A percentile compares a stretch with the other conserved stretches of the same genome.
Evolutionary conservation across 1,140 invertebrate species (phyloP).

Genomic region (Alviniconcha marisindica): DNA sequence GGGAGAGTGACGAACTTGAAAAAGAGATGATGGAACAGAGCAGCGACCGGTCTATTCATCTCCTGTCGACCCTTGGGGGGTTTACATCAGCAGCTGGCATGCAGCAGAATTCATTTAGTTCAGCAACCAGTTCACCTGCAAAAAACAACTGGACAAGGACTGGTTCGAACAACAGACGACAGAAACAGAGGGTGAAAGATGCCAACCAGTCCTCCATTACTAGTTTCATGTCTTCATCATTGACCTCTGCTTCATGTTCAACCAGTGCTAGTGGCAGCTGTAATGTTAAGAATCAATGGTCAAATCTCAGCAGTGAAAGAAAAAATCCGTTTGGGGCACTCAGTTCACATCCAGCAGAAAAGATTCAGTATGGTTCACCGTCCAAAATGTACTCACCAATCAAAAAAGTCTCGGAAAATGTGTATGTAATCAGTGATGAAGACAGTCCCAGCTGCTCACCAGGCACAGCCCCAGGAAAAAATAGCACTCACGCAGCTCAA

Average conservation of each 20-base stretch:
- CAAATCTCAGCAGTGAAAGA: too few species aligned
- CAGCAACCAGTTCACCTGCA: not conserved
- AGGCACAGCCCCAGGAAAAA: not conserved
- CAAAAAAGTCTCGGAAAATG: not conserved
- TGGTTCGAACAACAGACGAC: too few species aligned
- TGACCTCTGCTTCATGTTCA: not conserved
- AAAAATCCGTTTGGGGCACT: not conserved
- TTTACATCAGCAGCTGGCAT: not conserved
- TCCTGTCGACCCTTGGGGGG: not conserved
- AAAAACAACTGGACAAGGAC: not conserved
- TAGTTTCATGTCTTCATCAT: not conserved
- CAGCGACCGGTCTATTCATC: not conserved
- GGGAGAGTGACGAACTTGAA: not conserved
- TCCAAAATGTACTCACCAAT: constrained; percentile 23
- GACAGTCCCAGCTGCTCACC: not conserved
- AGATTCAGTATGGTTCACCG: not conserved
- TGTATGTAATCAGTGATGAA: constrained; percentile 33
- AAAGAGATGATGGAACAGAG: not conserved
- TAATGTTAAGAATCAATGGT: too few species aligned
- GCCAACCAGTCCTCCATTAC: not conserved
- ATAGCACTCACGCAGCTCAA: not conserved
- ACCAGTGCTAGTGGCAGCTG: not conserved
- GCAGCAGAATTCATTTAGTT: not conserved
- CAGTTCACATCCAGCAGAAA: not conserved
- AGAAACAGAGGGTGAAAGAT: not conserved